Base-by-base conservation (phyloP, 1,140 invertebrate species). In the Psilanteris sp. region DNA sequence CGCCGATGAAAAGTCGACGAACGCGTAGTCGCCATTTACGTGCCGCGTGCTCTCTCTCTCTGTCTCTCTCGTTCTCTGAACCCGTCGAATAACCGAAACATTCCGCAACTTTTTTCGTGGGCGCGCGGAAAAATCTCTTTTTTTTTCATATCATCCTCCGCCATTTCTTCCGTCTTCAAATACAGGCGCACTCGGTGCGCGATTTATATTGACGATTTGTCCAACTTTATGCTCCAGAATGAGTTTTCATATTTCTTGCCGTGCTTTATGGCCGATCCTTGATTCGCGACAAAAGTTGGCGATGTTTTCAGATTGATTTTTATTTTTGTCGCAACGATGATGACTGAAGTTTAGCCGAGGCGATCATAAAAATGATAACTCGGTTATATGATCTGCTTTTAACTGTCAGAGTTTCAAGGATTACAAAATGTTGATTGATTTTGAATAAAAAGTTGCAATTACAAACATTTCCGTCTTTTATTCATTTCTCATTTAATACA, bases 191-290 rank as follows among this genome's bases (percentile, higher is more conserved):
- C 37, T 43, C 54, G 54, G 44, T 34, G 32, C 24, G 36, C 52
- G 16, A 55, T 55, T 55, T 55, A 43, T 32, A 34, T 27, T 44
- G 27, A 44, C 57, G 43, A 61, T 61, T 61, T 48, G 32, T 61
- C 57, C 41, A 61, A 61, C 57, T 61, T 48, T 46, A 29, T 43
- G 15, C 9, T 24, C n/a, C 14, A 7, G 48, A 48, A 39, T 61
- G 22, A 48, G 32, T 37, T 37, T 27, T 39, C 43, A 59, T 59
- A 46, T 36, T 46, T 59, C 41, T 44, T 37, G 22, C 57, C 13
- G 14, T 39, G 57, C 57, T 61, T 61, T 61, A 61, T 48, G 43
- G 22, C 41, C 55, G 29, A 27, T 61, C 55, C 29, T 37, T 61
- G 46, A 44, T 57, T 44, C 11, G 39, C 31, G 18, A 18, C 55